Evolutionary conservation across 2,797 vertebrate species (phyloP).

Genomic region (Mormyrus hasselquistii): DNA sequence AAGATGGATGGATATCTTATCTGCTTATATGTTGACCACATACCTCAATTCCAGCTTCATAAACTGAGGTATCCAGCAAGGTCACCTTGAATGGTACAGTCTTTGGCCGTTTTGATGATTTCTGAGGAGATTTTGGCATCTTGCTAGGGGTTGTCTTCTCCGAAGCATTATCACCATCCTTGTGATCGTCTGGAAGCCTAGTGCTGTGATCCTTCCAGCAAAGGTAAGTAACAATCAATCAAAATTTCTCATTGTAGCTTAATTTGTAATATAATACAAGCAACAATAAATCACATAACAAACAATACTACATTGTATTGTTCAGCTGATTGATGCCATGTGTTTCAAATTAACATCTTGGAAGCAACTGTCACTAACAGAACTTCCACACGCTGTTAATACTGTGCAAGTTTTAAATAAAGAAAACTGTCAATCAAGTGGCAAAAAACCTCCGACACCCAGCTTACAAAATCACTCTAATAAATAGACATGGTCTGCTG

Average conservation of each 20-base stretch:
- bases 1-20: neutral
- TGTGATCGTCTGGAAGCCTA: conserved; percentile 65
- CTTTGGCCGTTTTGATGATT: conserved; percentile 82
- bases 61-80: conserved; percentile 81
- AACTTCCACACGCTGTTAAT: neutral
- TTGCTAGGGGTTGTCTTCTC: conserved; percentile 88
- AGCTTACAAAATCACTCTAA: neutral
- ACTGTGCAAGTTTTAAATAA: neutral
- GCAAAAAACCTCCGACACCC: neutral
- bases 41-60: conserved; percentile 88
- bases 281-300: neutral
- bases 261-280: neutral
- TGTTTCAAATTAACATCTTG: neutral
- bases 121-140: conserved; percentile 88
- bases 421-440: neutral
- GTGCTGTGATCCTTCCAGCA: conserved; percentile 54
- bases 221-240: neutral
- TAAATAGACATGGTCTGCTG: neutral
- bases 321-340: neutral
- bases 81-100: conserved; percentile 80
- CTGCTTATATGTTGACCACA: conserved; percentile 21
- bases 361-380: neutral
- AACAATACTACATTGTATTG: neutral
- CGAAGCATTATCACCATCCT: conserved; percentile 76
- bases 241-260: neutral